These are phyloP conservation scores for Machimus rusticus DNA, from an alignment of 2,888 invertebrate species.

Conservation along the genomic window DNA sequence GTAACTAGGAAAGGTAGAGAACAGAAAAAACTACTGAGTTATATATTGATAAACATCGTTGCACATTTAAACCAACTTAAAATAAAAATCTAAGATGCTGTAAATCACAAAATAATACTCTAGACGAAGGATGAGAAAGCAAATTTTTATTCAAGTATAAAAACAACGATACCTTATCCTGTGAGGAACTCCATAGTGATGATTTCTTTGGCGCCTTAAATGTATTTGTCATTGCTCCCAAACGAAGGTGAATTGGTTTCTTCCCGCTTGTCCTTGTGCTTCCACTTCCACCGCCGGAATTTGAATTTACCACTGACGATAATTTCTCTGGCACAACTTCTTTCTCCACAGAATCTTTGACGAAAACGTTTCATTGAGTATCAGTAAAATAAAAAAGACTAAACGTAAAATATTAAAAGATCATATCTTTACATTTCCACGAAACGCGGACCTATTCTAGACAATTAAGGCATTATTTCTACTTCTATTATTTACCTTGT, in stretches of 20 bases:
- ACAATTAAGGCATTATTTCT: not conserved
- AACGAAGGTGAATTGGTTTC: slow-evolving; percentile 50
- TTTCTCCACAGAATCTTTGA: slow-evolving; percentile 18
- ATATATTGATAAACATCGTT: not conserved
- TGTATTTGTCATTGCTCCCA: slow-evolving; percentile 50
- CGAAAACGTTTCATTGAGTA: not conserved
- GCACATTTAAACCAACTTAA: not conserved
- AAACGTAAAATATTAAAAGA: too few species aligned
- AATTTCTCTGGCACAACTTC: slow-evolving; percentile 1
- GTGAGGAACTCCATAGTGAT: slow-evolving; percentile 2
- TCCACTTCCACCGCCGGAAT: slow-evolving; percentile 3
- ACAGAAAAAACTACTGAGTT: not conserved
- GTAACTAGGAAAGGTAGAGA: not conserved
- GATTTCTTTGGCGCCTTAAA: slow-evolving; percentile 46
- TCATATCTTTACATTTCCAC: too few species aligned
- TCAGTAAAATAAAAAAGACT: not conserved
- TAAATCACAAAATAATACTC: slow-evolving; percentile 39
- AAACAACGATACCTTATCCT: slow-evolving; percentile 48
- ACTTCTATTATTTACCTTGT: not conserved
- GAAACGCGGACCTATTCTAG: too few species aligned
- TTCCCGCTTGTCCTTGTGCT: slow-evolving; percentile 39
- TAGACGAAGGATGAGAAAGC: slow-evolving; percentile 48
- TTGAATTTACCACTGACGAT: slow-evolving; percentile 17
- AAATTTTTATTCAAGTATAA: slow-evolving; percentile 43
- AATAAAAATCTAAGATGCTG: slow-evolving; percentile 36